These are phyloP conservation scores for Leptinotarsa defecta DNA, from an alignment of 1,140 invertebrate genomes.

Conservation along the genomic window DNA sequence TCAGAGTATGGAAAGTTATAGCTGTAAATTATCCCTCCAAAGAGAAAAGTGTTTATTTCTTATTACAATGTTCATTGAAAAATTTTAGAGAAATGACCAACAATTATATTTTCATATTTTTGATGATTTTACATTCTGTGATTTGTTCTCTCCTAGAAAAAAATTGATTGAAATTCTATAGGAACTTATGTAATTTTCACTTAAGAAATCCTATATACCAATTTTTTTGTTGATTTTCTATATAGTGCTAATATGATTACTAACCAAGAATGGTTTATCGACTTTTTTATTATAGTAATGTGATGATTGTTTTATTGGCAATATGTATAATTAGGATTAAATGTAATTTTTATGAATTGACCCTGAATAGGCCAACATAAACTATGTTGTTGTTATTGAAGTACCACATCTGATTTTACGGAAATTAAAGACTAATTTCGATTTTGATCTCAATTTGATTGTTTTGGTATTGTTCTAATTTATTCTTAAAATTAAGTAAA, in stretches of 20 bases:
- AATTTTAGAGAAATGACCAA: no score
- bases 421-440: constrained; percentile 8
- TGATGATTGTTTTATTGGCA: constrained; percentile 3
- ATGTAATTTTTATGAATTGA: constrained; percentile 1
- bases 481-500: constrained; percentile 1
- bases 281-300: background rate
- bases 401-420: constrained; percentile 1
- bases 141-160: no score
- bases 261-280: background rate
- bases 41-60: no score
- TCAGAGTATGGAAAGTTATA: no score
- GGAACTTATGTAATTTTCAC: background rate
- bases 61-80: no score
- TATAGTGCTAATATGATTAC: background rate
- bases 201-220: background rate
- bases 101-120: no score
- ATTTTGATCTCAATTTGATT: background rate
- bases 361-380: background rate
- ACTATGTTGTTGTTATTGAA: background rate
- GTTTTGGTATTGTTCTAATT: constrained; percentile 3
- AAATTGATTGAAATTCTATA: no score
- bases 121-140: no score
- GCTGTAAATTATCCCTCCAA: no score
- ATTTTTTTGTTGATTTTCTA: background rate
- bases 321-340: constrained; percentile 1